Base-by-base conservation (phyloP, 2,888 invertebrate species). In the Melanargia galathea region DNA sequence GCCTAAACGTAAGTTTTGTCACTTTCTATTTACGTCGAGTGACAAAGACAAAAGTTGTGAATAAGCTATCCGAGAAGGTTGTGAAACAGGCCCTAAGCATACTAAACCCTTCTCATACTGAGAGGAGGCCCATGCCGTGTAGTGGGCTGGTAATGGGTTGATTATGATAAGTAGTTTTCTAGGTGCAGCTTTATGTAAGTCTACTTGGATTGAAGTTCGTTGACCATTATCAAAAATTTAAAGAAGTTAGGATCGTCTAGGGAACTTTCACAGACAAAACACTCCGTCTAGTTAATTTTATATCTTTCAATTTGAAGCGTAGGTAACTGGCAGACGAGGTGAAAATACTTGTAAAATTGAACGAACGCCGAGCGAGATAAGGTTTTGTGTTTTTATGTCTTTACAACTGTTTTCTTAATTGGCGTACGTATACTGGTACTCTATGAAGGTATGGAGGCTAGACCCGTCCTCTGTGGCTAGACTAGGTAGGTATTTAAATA, bases 221-320 rank as follows among this genome's bases (percentile, higher is more conserved):
- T 52, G 52, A 52, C 52, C 33, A 13, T 13, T 7, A 13, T 5
- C 20, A 35, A 52, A 6, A 35, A 35, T 35, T 35, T 51, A 52
- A 5, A 33, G 6, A 10, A 35, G 11, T 20, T 20, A 33, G 16
- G 11, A 18, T 33, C 33, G 52, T 52, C 35, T 24, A 26, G 26
- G 10, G 10, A 55, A 55, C 40, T 55, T 55, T 55, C 16, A 43
- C 24, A 10, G 24, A 43, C 24, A 24, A 54, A 54, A 26, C 26
- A 55, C 43, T 24, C 26, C 55, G 16, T 55, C 13, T 10, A 43
- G 40, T 55, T 55, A 43, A 55, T 55, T 55, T 55, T 55, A 55
- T 55, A 26, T 55, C 24, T 43, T 43, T 24, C 55, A 40, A 55
- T 55, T 55, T 43, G 40, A 5, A 43, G 3, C 24, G 43, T 22